These are phyloP conservation scores for Ormyrus thymus DNA, from an alignment of 2,888 invertebrate species.

Conservation along the genomic window DNA sequence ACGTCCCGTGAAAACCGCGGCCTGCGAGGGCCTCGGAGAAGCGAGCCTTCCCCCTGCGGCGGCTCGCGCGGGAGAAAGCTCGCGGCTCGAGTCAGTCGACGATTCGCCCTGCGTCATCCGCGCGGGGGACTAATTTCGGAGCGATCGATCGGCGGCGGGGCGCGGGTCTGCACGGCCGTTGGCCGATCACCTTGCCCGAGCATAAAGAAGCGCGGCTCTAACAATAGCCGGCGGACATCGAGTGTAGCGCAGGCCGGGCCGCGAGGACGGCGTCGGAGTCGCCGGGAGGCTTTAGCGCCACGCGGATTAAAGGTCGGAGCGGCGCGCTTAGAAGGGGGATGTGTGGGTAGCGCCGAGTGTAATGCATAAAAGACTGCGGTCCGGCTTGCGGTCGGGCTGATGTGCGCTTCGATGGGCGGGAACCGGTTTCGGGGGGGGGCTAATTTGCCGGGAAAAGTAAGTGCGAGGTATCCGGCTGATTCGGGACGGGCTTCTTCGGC, in stretches of 20 bases:
- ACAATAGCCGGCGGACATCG: not conserved
- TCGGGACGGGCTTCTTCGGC: too few species aligned
- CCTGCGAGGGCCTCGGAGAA: too few species aligned
- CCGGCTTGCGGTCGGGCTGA: too few species aligned
- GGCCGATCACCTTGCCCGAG: not conserved
- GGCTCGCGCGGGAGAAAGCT: not conserved
- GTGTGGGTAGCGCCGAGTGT: too few species aligned
- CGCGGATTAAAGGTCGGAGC: not conserved
- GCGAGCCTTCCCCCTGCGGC: too few species aligned
- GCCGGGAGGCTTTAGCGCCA: not conserved
- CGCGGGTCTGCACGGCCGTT: not conserved
- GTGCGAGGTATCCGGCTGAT: too few species aligned
- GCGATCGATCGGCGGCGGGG: conserved; percentile 8
- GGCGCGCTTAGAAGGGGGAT: too few species aligned
- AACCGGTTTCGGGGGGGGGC: too few species aligned
- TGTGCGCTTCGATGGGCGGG: too few species aligned
- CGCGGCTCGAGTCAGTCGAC: not conserved
- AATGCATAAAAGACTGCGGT: too few species aligned
- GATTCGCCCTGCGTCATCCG: not conserved
- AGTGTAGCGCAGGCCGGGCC: not conserved
- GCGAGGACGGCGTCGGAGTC: not conserved
- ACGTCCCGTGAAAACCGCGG: too few species aligned
- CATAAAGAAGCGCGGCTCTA: conserved; percentile 8
- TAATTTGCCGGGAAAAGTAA: too few species aligned
- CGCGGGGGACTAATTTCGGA: conserved; percentile 16